Conservation (phyloP, 2,888 invertebrate genomes). For the Metopia argyrocephala region DNA sequence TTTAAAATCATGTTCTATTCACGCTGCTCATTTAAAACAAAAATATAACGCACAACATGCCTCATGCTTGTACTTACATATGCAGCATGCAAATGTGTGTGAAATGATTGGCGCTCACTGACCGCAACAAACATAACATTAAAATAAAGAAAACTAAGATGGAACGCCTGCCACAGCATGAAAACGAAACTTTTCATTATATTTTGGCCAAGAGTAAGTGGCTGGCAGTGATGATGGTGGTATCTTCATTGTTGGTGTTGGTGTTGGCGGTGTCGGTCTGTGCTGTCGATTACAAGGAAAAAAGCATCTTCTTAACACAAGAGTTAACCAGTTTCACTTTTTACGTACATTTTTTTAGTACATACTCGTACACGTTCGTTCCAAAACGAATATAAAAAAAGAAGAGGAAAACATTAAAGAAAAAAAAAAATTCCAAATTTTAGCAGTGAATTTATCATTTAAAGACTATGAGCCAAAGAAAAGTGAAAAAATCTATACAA, state of each 20-base stretch:
- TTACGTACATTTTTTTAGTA: conserved; percentile 48
- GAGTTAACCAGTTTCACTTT: conserved; percentile 62
- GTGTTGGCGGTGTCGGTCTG: background rate
- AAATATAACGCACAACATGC: conserved; percentile 4
- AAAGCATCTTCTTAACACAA: background rate
- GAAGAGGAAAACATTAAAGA: background rate
- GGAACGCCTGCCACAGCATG: conserved; percentile 26
- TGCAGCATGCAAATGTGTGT: conserved; percentile 59
- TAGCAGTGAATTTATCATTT: background rate
- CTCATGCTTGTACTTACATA: conserved; percentile 36
- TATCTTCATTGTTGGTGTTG: background rate
- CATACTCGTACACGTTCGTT: conserved; percentile 15
- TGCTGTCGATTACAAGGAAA: too few species aligned
- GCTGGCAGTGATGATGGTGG: too few species aligned
- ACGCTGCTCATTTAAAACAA: background rate
- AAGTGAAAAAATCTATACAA: background rate
- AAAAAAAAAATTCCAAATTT: background rate
- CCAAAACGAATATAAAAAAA: background rate
- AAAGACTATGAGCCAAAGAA: background rate
- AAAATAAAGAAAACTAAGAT: conserved; percentile 27
- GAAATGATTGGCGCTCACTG: conserved; percentile 62
- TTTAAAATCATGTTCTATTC: conserved; percentile 7
- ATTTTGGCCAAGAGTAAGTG: conserved; percentile 18
- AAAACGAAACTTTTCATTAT: conserved; percentile 60
- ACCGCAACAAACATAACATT: conserved; percentile 57